Conservation (phyloP, 2,888 invertebrate genomes). For the Ichneumoninae sp. region DNA sequence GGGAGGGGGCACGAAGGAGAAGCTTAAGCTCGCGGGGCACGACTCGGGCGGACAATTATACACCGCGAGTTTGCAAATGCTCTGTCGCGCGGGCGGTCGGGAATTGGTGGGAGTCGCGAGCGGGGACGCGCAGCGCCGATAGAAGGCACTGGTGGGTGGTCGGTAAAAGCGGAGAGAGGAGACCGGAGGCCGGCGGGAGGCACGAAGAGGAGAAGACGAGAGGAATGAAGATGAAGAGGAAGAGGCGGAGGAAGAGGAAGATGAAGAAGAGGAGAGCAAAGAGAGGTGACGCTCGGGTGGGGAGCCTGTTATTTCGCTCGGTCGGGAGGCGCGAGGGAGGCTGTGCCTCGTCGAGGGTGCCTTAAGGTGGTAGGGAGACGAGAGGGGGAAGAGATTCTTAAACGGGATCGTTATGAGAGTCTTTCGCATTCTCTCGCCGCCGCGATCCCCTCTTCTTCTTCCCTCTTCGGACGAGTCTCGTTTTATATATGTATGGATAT, state of each 20-base stretch:
- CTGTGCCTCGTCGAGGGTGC: slow-evolving; percentile 70
- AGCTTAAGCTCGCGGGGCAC: slow-evolving; percentile 43
- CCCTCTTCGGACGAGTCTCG: slow-evolving; percentile 29
- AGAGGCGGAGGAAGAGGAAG: slow-evolving; percentile 56
- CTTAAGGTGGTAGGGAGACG: slow-evolving; percentile 51
- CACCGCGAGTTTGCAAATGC: slow-evolving; percentile 80
- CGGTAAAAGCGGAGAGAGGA: slow-evolving; percentile 52
- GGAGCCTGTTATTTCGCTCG: slow-evolving; percentile 76
- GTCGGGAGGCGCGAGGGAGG: slow-evolving; percentile 84
- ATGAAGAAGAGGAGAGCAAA: slow-evolving; percentile 47
- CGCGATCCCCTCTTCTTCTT: slow-evolving; percentile 8
- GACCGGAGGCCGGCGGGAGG: slow-evolving; percentile 45
- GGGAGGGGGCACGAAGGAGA: slow-evolving; percentile 9
- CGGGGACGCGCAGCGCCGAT: slow-evolving; percentile 76
- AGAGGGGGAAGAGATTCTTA: slow-evolving; percentile 77
- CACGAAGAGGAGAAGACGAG: slow-evolving; percentile 51
- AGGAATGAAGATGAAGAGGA: slow-evolving; percentile 68
- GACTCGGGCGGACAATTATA: slow-evolving; percentile 78
- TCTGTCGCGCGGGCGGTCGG: slow-evolving; percentile 72
- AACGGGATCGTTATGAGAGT: slow-evolving; percentile 83
- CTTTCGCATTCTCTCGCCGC: slow-evolving; percentile 73
- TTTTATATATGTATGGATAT: slow-evolving; percentile 14
- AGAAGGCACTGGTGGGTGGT: slow-evolving; percentile 68
- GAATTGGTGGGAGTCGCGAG: slow-evolving; percentile 62
- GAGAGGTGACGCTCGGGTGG: slow-evolving; percentile 70